Evolutionary conservation across 2,888 invertebrate species (phyloP), one percentile per base, ranked within the genome.

Genomic region (Charanyca ferruginea): DNA sequence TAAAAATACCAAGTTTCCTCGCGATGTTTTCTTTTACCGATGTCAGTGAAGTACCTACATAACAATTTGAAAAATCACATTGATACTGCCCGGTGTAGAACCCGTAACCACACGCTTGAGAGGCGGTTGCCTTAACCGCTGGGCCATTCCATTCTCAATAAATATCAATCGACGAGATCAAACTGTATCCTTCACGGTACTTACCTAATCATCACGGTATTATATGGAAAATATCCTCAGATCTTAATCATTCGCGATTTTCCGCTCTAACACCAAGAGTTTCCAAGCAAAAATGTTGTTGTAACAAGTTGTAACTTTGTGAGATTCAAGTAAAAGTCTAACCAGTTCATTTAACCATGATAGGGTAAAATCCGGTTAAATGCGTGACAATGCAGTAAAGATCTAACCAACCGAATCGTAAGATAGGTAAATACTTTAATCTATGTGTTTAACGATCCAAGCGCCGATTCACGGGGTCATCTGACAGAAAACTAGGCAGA

Each of bases 231-330:
- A 62, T 57, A 59, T 38, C 49, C 18, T 1, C 16, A 44, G 62
- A 76, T 77, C 18, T 13, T 55, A 25, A 77, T 71, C 72, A 52
- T 38, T 9, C 16, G 20, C 13, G 51, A 72, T 72, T 69, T 72
- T 76, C 72, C 52, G 72, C 72, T 72, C 55, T 38, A 75, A n/a
- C 61, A 52, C 32, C 28, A 53, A 32, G 22, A 71, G 42, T 72
- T 75, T 57, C 69, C 38, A 60, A 57, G 54, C 22, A 18, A 23
- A 48, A 35, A 38, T 22, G 28, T 11, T 18, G 13, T 4, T 28
- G 22, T 11, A 48, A 42, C 52, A 25, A 57, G 52, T 51, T 47
- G 53, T 22, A n/a, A 55, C 35, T 54, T 64, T 58, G 41, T 28
- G 41, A 42, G 28, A 41, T 60, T 41, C 20, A 73, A 47, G 76